Evolutionary conservation across 2,888 invertebrate genomes (phyloP).

Genomic region (Melieria omissa): DNA sequence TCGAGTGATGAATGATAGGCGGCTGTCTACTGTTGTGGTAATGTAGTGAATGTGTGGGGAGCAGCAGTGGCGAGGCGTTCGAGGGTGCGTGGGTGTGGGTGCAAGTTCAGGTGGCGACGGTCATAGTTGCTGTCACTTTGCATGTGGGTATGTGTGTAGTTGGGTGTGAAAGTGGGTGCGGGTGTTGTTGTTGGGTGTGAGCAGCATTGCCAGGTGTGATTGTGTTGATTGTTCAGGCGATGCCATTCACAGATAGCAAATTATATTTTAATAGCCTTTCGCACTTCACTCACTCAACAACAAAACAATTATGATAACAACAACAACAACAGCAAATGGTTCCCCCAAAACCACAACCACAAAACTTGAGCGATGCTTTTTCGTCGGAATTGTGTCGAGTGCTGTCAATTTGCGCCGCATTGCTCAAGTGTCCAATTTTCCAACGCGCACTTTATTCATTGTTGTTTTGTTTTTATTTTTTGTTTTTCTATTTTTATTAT

Average conservation of each 20-base stretch:
- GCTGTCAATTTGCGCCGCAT: too few species aligned
- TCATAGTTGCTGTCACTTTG: background rate
- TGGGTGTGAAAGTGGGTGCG: background rate
- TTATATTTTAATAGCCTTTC: slow-evolving; percentile 2
- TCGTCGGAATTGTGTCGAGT: too few species aligned
- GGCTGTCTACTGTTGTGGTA: slow-evolving; percentile 13
- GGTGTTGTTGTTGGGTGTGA: background rate
- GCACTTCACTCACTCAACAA: background rate
- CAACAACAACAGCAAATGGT: too few species aligned
- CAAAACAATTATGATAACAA: too few species aligned
- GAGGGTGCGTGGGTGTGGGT: slow-evolving; percentile 1
- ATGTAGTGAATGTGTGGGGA: background rate
- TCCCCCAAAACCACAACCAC: too few species aligned
- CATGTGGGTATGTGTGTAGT: background rate
- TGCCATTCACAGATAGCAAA: background rate
- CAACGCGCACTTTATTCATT: too few species aligned
- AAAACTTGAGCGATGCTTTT: too few species aligned
- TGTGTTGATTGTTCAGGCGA: background rate
- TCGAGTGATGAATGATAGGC: background rate
- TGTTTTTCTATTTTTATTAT: too few species aligned
- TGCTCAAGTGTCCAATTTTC: too few species aligned
- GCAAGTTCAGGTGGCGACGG: background rate
- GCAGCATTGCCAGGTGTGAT: background rate
- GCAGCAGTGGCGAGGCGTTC: slow-evolving; percentile 4
- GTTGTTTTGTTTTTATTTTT: too few species aligned